Percentiles rank a stretch among this genome's conserved stretches.
These are phyloP conservation scores for Numida meleagris DNA, from an alignment of 2,113 vertebrate genomes.

Conservation along the genomic window DNA sequence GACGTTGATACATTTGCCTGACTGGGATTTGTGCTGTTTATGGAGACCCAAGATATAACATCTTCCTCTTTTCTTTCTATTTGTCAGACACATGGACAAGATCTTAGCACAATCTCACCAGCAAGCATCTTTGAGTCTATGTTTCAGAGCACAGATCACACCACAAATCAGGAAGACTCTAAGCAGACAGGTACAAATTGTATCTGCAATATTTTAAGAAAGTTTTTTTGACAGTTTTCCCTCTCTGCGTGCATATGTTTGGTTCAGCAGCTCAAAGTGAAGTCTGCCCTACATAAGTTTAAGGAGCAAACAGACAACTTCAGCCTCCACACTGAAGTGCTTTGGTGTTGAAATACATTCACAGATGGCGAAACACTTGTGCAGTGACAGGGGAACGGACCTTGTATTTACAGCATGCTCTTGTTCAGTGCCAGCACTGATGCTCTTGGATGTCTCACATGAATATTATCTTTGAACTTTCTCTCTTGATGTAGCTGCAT, in stretches of 20 bases:
- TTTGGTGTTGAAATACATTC: neutral
- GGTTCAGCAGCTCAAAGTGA: neutral
- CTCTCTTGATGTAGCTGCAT: neutral
- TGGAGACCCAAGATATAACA: neutral
- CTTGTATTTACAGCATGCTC: accelerated
- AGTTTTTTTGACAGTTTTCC: neutral
- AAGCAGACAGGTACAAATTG: constrained; percentile 80
- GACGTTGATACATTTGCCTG: accelerated
- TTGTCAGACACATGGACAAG: constrained; percentile 86
- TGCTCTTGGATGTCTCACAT: neutral
- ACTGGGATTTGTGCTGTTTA: neutral
- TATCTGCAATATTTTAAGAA: neutral
- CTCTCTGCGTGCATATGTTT: neutral
- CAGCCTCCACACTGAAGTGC: neutral
- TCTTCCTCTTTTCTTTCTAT: neutral
- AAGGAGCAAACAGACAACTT: neutral
- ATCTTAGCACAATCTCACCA: constrained; percentile 90
- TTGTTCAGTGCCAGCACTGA: neutral
- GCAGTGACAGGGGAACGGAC: neutral
- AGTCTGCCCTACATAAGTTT: neutral
- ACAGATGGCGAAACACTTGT: accelerated
- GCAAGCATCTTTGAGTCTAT: constrained; percentile 96
- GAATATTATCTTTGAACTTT: neutral
- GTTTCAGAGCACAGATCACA: constrained; percentile 93
- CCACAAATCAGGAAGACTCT: constrained; percentile 85